Evolutionary conservation across 2,888 invertebrate species (phyloP).

Genomic region (Hydraecia micacea): DNA sequence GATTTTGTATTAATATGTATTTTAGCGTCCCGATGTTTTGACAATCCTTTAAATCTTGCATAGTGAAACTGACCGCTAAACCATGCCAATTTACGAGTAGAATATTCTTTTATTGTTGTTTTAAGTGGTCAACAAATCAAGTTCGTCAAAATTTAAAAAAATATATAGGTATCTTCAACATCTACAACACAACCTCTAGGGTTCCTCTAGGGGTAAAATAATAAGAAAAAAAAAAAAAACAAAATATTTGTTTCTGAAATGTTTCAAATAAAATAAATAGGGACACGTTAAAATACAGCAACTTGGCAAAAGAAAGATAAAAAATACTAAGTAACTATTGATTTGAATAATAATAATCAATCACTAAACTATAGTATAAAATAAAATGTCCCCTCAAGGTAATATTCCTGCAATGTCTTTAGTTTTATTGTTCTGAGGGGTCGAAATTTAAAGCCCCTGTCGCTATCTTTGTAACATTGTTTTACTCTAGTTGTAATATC

Average conservation of each 20-base stretch:
- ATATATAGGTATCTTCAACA: not conserved
- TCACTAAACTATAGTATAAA: conserved; percentile 17
- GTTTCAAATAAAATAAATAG: not conserved
- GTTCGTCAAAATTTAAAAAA: not conserved
- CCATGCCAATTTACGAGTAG: not conserved
- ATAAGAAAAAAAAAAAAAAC: not conserved
- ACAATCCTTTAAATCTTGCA: not conserved
- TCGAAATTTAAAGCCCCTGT: conserved; percentile 48
- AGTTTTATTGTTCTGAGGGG: conserved; percentile 51
- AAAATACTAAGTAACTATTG: conserved; percentile 44
- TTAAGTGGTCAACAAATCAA: not conserved
- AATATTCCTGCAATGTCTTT: conserved; percentile 42
- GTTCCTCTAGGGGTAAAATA: not conserved
- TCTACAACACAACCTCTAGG: no score
- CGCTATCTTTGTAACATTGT: conserved; percentile 53
- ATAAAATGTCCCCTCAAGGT: conserved; percentile 35
- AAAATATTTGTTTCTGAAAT: not conserved
- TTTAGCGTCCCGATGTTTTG: not conserved
- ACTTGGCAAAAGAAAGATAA: conserved; percentile 18
- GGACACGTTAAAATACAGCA: not conserved
- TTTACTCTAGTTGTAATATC: conserved; percentile 35
- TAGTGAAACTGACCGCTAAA: not conserved
- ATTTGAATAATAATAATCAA: conserved; percentile 48
- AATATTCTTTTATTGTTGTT: not conserved
- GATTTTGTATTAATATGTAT: not conserved